Conservation (phyloP, 2,888 invertebrate species). For the Cyclophora albipunctata region DNA sequence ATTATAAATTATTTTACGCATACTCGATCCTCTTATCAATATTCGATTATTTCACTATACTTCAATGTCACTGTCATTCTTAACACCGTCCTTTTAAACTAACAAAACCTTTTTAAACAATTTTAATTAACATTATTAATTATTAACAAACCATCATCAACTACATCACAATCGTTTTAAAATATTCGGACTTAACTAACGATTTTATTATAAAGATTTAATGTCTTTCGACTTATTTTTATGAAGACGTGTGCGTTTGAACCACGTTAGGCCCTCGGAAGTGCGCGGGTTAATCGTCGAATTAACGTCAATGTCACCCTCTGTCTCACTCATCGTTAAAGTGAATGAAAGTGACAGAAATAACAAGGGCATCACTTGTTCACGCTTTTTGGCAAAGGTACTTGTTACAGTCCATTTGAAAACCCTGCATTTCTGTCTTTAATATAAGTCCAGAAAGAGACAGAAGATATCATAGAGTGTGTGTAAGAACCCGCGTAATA, state of each 20-base stretch:
- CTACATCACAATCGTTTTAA: conserved; percentile 70
- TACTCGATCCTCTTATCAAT: conserved; percentile 9
- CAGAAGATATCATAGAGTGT: too few relatives aligned
- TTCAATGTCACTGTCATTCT: conserved; percentile 9
- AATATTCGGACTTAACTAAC: conserved; percentile 57
- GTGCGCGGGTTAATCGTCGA: conserved; percentile 32
- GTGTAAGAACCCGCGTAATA: background rate
- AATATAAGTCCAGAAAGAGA: too few relatives aligned
- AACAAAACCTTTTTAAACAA: conserved; percentile 11
- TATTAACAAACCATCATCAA: conserved; percentile 64
- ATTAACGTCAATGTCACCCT: conserved; percentile 12
- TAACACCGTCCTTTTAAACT: conserved; percentile 12
- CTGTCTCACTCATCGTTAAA: background rate
- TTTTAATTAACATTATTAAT: conserved; percentile 17
- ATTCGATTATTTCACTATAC: conserved; percentile 10
- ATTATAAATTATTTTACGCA: conserved; percentile 4
- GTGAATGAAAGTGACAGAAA: background rate
- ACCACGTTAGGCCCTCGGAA: conserved; percentile 38
- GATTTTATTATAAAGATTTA: conserved; percentile 44
- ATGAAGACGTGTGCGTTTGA: conserved; percentile 65
- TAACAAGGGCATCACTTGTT: background rate
- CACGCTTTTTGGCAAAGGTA: too few relatives aligned
- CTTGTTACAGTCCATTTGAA: too few relatives aligned
- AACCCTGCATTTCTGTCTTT: too few relatives aligned
- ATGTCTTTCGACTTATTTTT: conserved; percentile 54